phyloP scores from a whole-genome alignment of 2,797 vertebrate genomes.

The Myotis planiceps region DNA sequence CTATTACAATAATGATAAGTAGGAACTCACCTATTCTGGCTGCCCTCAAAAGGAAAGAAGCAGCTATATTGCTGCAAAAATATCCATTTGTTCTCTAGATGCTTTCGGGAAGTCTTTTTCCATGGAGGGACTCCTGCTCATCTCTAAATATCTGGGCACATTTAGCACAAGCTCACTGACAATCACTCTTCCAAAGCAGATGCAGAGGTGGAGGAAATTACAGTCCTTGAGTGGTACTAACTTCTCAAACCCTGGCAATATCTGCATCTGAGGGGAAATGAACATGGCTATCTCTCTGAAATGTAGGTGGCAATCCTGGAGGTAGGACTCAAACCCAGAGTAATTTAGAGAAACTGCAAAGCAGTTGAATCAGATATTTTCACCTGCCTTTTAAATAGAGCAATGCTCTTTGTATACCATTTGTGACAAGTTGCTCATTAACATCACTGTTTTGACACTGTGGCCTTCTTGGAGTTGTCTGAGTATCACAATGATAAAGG shows the following conservation, averaged over 20 bases:
- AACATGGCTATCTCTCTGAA: background rate
- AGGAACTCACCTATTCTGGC: background rate
- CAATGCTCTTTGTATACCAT: background rate
- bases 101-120: background rate
- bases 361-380: background rate
- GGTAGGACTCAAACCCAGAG: background rate
- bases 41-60: background rate
- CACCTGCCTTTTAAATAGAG: background rate
- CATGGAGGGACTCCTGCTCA: background rate
- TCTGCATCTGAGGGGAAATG: slow-evolving; percentile 2
- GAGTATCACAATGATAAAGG: background rate
- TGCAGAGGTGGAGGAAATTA: slow-evolving; percentile 35
- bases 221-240: background rate
- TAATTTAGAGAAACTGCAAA: background rate
- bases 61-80: background rate
- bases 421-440: background rate
- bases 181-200: background rate
- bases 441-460: background rate
- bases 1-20: too few species aligned
- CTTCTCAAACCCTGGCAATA: background rate
- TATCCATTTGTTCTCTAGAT: background rate
- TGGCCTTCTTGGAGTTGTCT: background rate
- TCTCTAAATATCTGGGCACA: background rate
- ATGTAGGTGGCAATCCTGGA: background rate
- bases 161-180: background rate